phyloP scores from a whole-genome alignment of 2,113 vertebrate genomes.

The Tyrannus savana region DNA sequence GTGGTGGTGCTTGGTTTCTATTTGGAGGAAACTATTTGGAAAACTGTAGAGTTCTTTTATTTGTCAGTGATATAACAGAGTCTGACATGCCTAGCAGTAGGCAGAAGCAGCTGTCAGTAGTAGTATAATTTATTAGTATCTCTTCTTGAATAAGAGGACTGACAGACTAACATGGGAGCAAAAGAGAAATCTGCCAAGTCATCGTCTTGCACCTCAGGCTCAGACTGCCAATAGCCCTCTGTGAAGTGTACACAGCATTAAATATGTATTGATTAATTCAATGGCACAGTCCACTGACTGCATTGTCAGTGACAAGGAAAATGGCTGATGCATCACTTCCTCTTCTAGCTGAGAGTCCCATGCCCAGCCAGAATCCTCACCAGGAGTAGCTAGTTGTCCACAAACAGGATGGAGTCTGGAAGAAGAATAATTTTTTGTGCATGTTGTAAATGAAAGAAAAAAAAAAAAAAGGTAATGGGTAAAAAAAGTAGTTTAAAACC shows the following conservation, averaged over 20 bases:
- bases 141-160: constrained; percentile 13
- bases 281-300: not conserved
- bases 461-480: accelerated
- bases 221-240: not conserved
- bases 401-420: not conserved
- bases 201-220: constrained; percentile 17
- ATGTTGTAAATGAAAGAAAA: not conserved
- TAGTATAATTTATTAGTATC: constrained; percentile 58
- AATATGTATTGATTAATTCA: constrained; percentile 51
- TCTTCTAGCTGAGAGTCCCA: not conserved
- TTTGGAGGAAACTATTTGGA: constrained; percentile 45
- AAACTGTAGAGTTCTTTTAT: constrained; percentile 33
- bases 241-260: not conserved
- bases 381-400: not conserved
- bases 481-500: not conserved
- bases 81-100: constrained; percentile 56
- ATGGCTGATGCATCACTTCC: not conserved
- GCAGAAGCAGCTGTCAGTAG: constrained; percentile 63
- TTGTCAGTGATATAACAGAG: constrained; percentile 38
- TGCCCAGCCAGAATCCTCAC: not conserved
- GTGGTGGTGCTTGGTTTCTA: not conserved
- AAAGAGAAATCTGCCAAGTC: constrained; percentile 50
- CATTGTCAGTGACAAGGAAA: not conserved
- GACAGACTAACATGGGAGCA: constrained; percentile 29
- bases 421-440: not conserved